Evolutionary conservation across 2,113 vertebrate genomes (phyloP), one percentile per base, ranked within the genome.

Genomic region (Apodemus speciosus): DNA sequence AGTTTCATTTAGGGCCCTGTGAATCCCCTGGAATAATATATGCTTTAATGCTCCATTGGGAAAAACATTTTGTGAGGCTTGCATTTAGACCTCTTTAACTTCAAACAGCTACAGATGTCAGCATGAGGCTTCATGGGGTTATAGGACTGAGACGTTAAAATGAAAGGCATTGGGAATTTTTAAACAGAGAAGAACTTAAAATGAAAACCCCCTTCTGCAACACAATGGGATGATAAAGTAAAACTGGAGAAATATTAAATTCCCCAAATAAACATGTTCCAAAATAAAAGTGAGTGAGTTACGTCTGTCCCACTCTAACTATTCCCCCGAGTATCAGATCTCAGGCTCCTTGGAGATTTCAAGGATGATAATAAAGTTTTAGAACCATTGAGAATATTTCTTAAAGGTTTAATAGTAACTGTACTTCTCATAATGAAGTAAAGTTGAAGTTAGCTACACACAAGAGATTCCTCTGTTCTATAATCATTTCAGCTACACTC

Each of bases 71-170:
- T 80, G 30, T 88, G 40, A 88, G 23, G 2, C 35, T 81, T 49
- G 14, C 4, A 43, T 93, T 71, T 93, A 77, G 6, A 85, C 5
- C 38, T 64, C 84, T 86, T 92, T 94, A 77, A 66, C 46, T 86
- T 91, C 90, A 96, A 79, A 91, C 35, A 43, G 64, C 92, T 81
- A 35, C 64, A 91, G n/a, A 83, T 62, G 62, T 23, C 0, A 18
- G 75, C 21, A n/a, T 53, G 56, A 51, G 53, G 8, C 88, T 94
- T 91, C 69, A 15, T 56, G 30, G 95, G 85, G 69, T 25, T 84
- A 71, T 16, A 40, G 25, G 79, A 43, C 43, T 10, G 27, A 85
- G 27, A 86, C 20, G 10, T 87, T 79, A 92, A 66, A 25, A 53
- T 76, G 32, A 21, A 25, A 40, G 46, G 30, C 30, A 85, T 92